Base-by-base conservation (phyloP, 2,113 vertebrate species). In the Laticauda laticaudata region DNA sequence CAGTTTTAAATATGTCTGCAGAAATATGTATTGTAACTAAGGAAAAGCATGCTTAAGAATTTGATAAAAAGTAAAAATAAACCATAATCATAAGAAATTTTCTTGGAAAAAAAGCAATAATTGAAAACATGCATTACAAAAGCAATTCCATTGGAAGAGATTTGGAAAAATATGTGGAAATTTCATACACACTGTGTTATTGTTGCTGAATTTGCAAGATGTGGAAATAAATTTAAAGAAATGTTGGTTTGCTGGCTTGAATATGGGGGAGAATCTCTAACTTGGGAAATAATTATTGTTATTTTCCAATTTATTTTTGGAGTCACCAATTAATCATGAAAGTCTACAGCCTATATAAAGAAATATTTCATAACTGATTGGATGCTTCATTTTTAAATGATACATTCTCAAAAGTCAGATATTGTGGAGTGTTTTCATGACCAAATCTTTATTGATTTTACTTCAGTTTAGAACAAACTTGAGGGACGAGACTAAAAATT, bases 401-500 rank as follows among this genome's bases (percentile, higher is more conserved):
- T 64, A 64, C 3, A 39, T 92, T 61, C 59, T 51, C 18, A 87
- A 43, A 51, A 92, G 4, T 88, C 57, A 26, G 34, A 23, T 53
- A 61, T 21, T 8, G 5, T 61, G 39, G 29, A 64, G 29, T 21
- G 5, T 48, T 86, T 92, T 53, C 91, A 86, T 81, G 57, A 57
- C 75, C 24, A 45, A 85, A 57, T n/a, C 23, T 55, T 59, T 45
- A 92, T 64, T 87, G 55, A 87, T 92, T 92, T 92, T 61, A 69
- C 56, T 88, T 87, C 86, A 24, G 29, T 20, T 51, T 61, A 92
- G 29, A 87, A 59, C 9, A 86, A n/a, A 87, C 26, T 14, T 87
- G 54, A 53, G 56, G 39, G 64, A 23, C 21, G 26, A 64, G 24
- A 54, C 39, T 88, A 21, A 69, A 21, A 88, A 88, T 64, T 53